Conservation (phyloP, 2,797 vertebrate genomes). For the Helarctos malayanus region DNA sequence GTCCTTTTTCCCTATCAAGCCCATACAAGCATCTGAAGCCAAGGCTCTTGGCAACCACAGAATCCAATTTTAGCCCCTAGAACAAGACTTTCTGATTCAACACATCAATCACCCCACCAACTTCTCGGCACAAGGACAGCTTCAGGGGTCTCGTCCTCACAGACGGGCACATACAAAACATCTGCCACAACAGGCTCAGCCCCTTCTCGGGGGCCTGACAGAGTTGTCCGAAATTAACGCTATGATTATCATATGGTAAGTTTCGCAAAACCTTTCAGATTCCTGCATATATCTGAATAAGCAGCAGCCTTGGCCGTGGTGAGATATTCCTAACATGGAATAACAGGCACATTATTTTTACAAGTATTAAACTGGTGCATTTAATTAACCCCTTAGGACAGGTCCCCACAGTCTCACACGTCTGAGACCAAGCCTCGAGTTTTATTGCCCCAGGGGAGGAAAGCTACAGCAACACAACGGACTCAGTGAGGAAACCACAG, state of each 20-base stretch:
- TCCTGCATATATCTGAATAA: not conserved
- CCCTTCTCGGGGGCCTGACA: not conserved
- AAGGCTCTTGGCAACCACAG: slow-evolving; percentile 23
- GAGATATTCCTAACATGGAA: not conserved
- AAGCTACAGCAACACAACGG: not conserved
- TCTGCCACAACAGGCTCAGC: not conserved
- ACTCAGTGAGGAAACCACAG: too few relatives aligned
- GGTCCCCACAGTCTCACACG: not conserved
- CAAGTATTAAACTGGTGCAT: not conserved
- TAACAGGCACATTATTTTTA: not conserved
- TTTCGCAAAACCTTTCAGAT: not conserved
- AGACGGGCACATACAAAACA: not conserved
- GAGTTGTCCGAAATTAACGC: not conserved
- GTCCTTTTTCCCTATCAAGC: slow-evolving; percentile 28
- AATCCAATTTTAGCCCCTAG: slow-evolving; percentile 42
- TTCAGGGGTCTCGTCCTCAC: not conserved
- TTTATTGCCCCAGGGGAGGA: not conserved
- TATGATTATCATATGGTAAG: not conserved
- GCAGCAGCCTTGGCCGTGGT: not conserved
- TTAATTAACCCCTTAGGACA: slow-evolving; percentile 54
- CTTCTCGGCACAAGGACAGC: not conserved
- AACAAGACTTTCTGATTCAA: not conserved
- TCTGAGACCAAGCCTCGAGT: not conserved
- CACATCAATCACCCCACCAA: not conserved
- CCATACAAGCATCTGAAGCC: not conserved